A percentile compares a stretch with the other conserved stretches of the same genome.
Evolutionary conservation across 2,113 vertebrate genomes (phyloP).

Genomic region (Scatophagus argus): DNA sequence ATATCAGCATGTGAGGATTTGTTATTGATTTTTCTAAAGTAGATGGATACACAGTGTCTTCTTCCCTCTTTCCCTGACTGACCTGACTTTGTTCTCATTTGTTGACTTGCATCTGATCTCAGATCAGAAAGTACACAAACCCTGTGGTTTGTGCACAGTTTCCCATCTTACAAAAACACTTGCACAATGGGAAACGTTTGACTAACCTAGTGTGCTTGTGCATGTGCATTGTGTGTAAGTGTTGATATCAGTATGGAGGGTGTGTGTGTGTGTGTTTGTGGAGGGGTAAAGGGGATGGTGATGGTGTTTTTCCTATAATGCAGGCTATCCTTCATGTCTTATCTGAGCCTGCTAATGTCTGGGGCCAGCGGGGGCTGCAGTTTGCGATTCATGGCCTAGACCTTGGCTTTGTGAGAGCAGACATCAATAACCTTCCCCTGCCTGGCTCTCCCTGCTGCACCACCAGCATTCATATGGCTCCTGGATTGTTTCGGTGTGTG

Average conservation of each 20-base stretch:
- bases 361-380: constrained; percentile 81
- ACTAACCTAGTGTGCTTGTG: background rate
- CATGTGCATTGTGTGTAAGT: constrained; percentile 16
- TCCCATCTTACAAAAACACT: background rate
- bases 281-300: background rate
- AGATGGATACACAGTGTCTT: background rate
- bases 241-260: constrained; percentile 18
- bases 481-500: constrained; percentile 50
- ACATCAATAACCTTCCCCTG: constrained; percentile 87
- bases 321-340: constrained; percentile 86
- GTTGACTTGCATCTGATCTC: constrained; percentile 23
- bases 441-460: constrained; percentile 78
- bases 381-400: constrained; percentile 87
- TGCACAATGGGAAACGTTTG: background rate
- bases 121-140: constrained; percentile 6
- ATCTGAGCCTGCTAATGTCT: constrained; percentile 86
- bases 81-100: background rate
- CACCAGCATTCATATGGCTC: constrained; percentile 53
- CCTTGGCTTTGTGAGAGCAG: constrained; percentile 88
- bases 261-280: background rate
- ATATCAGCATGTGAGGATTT: background rate
- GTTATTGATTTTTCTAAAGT: background rate
- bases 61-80: background rate
- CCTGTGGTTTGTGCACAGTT: background rate
- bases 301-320: constrained; percentile 80